These are phyloP conservation scores for Spicauda simplicius DNA, from an alignment of 2,888 invertebrate species.

Conservation along the genomic window DNA sequence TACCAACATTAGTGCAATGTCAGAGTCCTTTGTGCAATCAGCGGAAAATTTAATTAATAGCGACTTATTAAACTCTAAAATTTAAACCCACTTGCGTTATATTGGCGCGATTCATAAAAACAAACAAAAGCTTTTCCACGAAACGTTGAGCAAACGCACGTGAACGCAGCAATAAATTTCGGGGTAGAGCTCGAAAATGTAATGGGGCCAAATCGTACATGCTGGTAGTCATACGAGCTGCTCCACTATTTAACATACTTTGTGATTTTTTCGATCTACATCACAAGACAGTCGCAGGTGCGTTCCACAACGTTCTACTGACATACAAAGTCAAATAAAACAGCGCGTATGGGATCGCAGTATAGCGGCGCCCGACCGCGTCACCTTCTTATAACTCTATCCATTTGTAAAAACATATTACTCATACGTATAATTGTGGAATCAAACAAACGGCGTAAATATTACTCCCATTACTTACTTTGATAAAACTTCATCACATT, in stretches of 20 bases:
- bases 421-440: too few relatives aligned
- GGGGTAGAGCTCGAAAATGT: background rate
- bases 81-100: background rate
- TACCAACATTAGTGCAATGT: background rate
- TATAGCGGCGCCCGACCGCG: slow-evolving; percentile 39
- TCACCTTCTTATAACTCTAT: background rate
- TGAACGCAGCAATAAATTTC: background rate
- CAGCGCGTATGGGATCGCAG: slow-evolving; percentile 45
- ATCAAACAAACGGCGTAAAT: too few relatives aligned
- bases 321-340: slow-evolving; percentile 48
- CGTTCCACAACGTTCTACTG: slow-evolving; percentile 29
- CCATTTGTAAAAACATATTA: too few relatives aligned
- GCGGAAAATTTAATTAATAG: background rate
- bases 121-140: background rate
- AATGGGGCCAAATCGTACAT: background rate
- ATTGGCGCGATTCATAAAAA: slow-evolving; percentile 2
- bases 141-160: background rate
- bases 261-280: slow-evolving; percentile 12
- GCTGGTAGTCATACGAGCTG: background rate
- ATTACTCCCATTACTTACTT: too few relatives aligned
- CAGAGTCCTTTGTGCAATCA: background rate
- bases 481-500: too few relatives aligned
- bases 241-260: background rate
- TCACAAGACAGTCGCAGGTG: slow-evolving; percentile 12
- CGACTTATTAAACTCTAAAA: background rate